Percentiles rank a stretch among this genome's conserved stretches.
Conservation (phyloP, 2,113 vertebrate species). For the Zootoca vivipara region DNA sequence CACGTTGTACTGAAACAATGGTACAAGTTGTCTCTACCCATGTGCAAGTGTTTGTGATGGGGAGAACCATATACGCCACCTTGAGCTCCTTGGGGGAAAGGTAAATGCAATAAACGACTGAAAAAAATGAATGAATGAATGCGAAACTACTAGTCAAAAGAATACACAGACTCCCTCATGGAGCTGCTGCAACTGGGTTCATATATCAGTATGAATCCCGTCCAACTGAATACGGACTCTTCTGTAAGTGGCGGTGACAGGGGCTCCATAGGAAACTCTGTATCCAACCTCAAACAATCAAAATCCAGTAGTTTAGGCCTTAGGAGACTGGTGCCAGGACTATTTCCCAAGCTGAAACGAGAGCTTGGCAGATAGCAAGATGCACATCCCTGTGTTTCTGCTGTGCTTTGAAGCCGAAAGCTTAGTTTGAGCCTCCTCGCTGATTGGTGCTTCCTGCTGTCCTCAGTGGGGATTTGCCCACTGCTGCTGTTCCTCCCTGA, state of each 20-base stretch:
- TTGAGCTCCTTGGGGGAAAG: no score
- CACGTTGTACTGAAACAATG: no score
- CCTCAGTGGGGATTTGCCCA: not conserved
- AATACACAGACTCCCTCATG: not conserved
- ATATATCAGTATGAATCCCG: no score
- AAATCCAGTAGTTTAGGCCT: not conserved
- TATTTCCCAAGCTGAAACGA: not conserved
- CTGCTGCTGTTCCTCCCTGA: not conserved
- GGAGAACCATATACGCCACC: no score
- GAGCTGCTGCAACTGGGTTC: no score
- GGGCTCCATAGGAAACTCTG: not conserved
- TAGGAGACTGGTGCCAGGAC: not conserved
- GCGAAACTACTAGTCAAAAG: not conserved
- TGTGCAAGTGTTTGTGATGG: no score
- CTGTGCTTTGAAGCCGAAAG: not conserved
- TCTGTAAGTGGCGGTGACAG: no score
- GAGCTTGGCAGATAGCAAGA: not conserved
- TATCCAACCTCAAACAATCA: not conserved
- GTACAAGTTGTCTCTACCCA: no score
- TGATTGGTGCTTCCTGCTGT: not conserved
- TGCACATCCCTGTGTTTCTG: not conserved
- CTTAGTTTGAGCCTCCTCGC: not conserved
- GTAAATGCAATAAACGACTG: no score
- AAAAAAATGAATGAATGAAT: no score
- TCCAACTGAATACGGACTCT: not conserved